Evolutionary conservation across 2,797 vertebrate species (phyloP), one percentile per base, ranked within the genome.

Genomic region (Denticeps clupeoides): DNA sequence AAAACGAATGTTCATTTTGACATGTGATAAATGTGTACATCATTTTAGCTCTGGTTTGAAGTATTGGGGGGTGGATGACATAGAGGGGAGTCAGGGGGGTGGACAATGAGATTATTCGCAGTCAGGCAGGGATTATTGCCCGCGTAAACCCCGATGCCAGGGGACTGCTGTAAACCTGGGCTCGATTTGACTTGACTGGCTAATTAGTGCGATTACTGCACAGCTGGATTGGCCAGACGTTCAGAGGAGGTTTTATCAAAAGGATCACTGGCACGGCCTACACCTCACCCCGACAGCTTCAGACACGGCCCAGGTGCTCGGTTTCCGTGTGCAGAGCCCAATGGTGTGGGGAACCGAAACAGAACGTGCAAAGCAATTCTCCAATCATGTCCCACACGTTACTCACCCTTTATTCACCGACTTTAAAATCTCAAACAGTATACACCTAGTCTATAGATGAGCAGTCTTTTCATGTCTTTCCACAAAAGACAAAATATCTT

Each of bases 141-240:
- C 72, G 68, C 68, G 49, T 59, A 63, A 55, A 37, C 60, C 68
- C 71, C 69, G 62, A 54, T 69, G 60, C 63, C 32, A 57, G 56
- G 53, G 40, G 58, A 70, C 68, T 47, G 56, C 62, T 45, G 61
- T 41, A 60, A 69, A 69, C 62, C 40, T 16, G 64, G 23, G 61
- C 63, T 51, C 68, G 59, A 79, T 86, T 89, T 80, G 80, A 87
- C 82, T 77, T 69, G 64, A 64, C 82, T 65, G 82, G 89, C 87
- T 96, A 93, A 95, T 97, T 96, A 96, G 89, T 92, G 78, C 88
- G 88, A 93, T 97, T 95, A 93, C 81, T 85, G 84, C 75, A 69
- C 89, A 88, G 89, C 87, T 89, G 89, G 83, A 74, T 90, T 87
- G 82, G 84, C 80, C 74, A 75, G 88, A 88, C 85, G 68, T 85